Conservation (phyloP, 2,113 vertebrate genomes). For the Myrmecobius fasciatus region DNA sequence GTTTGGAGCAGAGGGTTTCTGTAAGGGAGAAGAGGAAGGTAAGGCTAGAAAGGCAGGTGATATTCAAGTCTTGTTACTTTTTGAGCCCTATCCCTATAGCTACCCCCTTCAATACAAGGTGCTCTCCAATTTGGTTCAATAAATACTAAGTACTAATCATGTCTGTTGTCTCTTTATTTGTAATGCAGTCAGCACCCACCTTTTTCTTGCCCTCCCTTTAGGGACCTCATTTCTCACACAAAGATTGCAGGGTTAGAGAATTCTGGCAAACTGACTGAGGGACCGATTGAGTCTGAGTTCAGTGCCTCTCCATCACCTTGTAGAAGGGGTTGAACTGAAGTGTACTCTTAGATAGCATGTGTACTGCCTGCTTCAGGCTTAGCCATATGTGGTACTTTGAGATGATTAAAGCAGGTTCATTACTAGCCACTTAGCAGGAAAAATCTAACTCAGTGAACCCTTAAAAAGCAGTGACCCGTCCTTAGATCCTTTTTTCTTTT, state of each 20-base stretch:
- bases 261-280: neutral
- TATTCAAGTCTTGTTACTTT: too few species aligned
- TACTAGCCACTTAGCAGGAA: neutral
- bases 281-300: neutral
- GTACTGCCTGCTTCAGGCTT: neutral
- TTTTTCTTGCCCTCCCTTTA: neutral
- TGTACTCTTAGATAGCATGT: neutral
- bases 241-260: neutral
- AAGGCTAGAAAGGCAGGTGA: too few species aligned
- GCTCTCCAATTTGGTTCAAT: neutral
- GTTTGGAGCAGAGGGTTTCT: neutral
- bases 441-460: neutral
- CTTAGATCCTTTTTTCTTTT: neutral
- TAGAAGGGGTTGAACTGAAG: neutral
- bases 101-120: neutral
- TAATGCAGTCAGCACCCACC: neutral
- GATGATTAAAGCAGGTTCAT: neutral
- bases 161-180: neutral
- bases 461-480: neutral
- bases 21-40: neutral
- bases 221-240: neutral
- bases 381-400: neutral
- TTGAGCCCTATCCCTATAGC: neutral
- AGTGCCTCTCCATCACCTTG: neutral
- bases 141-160: neutral